Evolutionary conservation across 2,888 invertebrate species (phyloP), one percentile per base, ranked within the genome.

Genomic region (Timema podura): DNA sequence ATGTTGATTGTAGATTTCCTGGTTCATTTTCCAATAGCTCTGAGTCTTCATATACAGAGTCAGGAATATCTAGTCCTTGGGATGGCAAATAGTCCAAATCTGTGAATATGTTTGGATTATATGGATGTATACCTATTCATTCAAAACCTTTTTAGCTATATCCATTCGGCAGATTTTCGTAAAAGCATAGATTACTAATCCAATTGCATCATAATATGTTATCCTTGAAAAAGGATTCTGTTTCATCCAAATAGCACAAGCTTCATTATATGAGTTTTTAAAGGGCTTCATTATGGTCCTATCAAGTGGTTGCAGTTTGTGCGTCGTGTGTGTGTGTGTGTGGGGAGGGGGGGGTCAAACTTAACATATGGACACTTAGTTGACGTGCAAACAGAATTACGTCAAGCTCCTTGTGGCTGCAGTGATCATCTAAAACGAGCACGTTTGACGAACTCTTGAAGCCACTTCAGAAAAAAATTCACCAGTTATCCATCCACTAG

Each of bases 341-440:
- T 30, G 30, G 30, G 61, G 11, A n/a, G 7, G 54, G n/a, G n/a
- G 61, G 66, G 49, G 49, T 48, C 16, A 30, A 48, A 48, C 66
- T 66, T 30, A 66, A 48, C n/a, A 66, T 66, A 66, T 66, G 66
- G n/a, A 66, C 49, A 15, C 48, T 48, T 6, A 48, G 48, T 66
- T 30, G 30, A 47, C 48, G 66, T 66, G 49, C 66, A 66, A 15
- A 66, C 30, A 66, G 45, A n/a, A 68, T 46, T 44, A 67, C 45
- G 44, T 46, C 13, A n/a, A 46, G n/a, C 15, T 68, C 59, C 45
- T 68, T 54, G 47, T 68, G 68, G 46, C 45, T 68, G 57, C 57
- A 57, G 61, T 59, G 68, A 10, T 16, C 45, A 67, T 57, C 45
- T n/a, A 57, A 16, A 45, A 57, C 54, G 16, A 67, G 44, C 30